Evolutionary conservation across 2,113 vertebrate species (phyloP).

Genomic region (Oryctolagus cuniculus): mOryCun1.1 NC_091453.1:49751501-49752000

Average conservation of each 20-base stretch:
- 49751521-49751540: slow-evolving; percentile 51
- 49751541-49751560: background rate
- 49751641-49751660: background rate
- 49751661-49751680: background rate
- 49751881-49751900: background rate
- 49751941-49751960: no score
- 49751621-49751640: slow-evolving; percentile 47
- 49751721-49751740: background rate
- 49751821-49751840: slow-evolving; percentile 10
- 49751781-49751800: background rate
- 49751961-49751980: no score
- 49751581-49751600: background rate
- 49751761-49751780: background rate
- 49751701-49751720: background rate
- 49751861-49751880: background rate
- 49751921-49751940: no score
- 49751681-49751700: background rate
- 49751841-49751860: background rate
- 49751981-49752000: no score
- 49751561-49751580: slow-evolving; percentile 17
- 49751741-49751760: slow-evolving; percentile 51
- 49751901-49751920: background rate
- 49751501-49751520: background rate
- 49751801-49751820: background rate
- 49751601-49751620: slow-evolving; percentile 41